Conservation (phyloP, 2,888 invertebrate genomes). For the Leistus spinibarbis region DNA sequence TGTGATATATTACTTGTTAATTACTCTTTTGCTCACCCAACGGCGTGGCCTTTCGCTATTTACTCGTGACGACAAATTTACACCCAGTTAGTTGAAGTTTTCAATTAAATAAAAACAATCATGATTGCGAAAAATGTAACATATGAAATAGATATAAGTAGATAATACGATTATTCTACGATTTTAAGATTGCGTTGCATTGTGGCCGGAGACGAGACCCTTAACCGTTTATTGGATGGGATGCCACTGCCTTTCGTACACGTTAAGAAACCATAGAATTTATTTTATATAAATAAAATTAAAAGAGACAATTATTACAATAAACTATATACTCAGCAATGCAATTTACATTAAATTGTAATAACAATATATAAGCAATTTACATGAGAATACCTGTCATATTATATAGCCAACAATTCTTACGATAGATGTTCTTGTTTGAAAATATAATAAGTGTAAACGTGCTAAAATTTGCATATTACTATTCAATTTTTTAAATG, state of each 20-base stretch:
- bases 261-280: not conserved
- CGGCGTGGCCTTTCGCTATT: not conserved
- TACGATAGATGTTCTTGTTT: not conserved
- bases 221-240: no score
- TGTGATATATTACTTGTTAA: not conserved
- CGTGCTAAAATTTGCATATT: not conserved
- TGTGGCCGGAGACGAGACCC: no score
- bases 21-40: not conserved
- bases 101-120: no score
- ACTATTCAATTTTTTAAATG: not conserved
- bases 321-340: not conserved
- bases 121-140: no score
- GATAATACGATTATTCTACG: no score
- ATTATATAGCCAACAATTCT: not conserved
- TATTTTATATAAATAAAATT: not conserved
- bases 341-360: constrained; percentile 27
- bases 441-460: not conserved
- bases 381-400: constrained; percentile 15
- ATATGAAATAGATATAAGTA: no score
- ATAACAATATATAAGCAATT: constrained; percentile 35
- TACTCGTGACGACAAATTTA: not conserved
- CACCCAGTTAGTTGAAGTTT: no score
- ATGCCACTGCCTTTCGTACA: not conserved
- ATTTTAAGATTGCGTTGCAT: no score
- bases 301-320: not conserved